A percentile compares a stretch with the other conserved stretches of the same genome.
Evolutionary conservation across 2,888 invertebrate species (phyloP).

Genomic region (Lingula anatina): DNA sequence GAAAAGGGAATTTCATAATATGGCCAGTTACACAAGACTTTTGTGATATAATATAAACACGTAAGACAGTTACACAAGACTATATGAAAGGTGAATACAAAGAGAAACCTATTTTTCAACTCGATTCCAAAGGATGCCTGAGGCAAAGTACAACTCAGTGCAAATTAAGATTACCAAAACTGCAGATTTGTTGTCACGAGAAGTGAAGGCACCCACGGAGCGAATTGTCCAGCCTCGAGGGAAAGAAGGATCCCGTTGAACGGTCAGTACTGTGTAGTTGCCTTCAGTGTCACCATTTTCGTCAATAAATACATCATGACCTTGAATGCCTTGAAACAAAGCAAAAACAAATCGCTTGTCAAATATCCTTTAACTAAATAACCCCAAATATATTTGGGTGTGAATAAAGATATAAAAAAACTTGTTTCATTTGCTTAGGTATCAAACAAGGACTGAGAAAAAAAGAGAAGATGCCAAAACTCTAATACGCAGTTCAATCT

Average conservation of each 20-base stretch:
- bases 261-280: conserved; percentile 80
- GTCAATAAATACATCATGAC: conserved; percentile 85
- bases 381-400: no score
- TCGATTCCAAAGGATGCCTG: no score
- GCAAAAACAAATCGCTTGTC: not conserved
- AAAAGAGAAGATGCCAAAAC: not conserved
- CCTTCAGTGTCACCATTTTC: conserved; percentile 85
- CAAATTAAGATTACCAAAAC: no score
- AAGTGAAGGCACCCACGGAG: no score
- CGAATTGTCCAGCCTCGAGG: not conserved
- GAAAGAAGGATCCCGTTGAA: conserved; percentile 55
- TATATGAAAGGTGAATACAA: no score
- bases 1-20: no score
- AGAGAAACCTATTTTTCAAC: no score
- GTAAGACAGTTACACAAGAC: no score
- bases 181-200: no score
- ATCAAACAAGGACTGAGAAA: not conserved
- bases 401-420: not conserved
- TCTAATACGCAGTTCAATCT: not conserved
- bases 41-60: no score
- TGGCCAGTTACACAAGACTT: no score
- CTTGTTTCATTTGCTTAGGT: not conserved
- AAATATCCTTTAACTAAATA: not conserved
- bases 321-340: conserved; percentile 74
- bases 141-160: no score